Base-by-base conservation (phyloP, 2,797 vertebrate species). In the Fistularia tabacaria region DNA sequence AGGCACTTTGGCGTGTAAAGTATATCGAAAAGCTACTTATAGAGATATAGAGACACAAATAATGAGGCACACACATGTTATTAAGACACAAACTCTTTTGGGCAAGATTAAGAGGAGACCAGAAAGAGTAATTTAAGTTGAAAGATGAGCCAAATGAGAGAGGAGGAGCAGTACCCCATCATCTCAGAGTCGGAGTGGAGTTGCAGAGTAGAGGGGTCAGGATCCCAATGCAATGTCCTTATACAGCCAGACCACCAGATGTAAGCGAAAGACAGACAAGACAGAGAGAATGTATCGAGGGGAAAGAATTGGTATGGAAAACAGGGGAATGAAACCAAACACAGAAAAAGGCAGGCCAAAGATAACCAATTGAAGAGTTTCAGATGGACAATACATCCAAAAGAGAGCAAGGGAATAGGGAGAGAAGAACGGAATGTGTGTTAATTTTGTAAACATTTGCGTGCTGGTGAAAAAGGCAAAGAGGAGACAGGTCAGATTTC, bases 141-240 rank as follows among this genome's bases (percentile, higher is more conserved):
- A 76, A 81, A 79, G 83, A 55, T 42, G 25, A 25, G 25, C 25
- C 25, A 25, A 25, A 25, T 5, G 43, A 88, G 90, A 92, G 93
- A 93, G 91, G 90, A 91, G 91, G 88, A 92, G 90, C 90, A 95
- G 92, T 99, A 99, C 97, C 97, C 95, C 92, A 98, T 91, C 90
- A 98, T 91, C 92, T 99, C 95, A 92, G 95, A 96, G 92, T 98
- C 96, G 93, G 96, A 97, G 92, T 98, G 96, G 76, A 99, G 97
- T 92, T 98, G 97, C 87, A 99, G 95, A 93, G 95, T 95, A 86
- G 95, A 98, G 72, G 96, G 96, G 92, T 99, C 97, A 93, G 97
- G 96, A 90, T 99, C 97, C 96, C 96, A 99, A 82, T 98, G 96
- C 91, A 99, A 96, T 90, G 95, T 99, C 96, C 97, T 99, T 93